Conservation (phyloP, 92 coral and sea anemone genomes). For the Parazoanthus swiftii region DNA sequence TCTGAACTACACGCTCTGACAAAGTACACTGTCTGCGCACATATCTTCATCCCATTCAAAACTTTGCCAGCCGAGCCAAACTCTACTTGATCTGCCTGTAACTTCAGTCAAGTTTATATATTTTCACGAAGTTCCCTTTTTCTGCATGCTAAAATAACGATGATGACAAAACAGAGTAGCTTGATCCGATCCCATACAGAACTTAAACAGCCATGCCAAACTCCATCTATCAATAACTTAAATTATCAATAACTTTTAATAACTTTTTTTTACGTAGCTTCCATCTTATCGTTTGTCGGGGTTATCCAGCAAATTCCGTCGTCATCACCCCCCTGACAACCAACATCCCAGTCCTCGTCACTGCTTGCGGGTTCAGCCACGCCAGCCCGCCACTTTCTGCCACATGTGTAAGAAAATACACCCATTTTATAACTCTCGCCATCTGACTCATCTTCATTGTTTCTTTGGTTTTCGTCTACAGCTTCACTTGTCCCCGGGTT, state of each 20-base stretch:
- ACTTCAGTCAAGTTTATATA: neutral
- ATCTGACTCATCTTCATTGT: neutral
- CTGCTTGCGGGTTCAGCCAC: constrained; percentile 28
- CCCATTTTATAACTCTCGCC: neutral
- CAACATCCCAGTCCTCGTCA: constrained; percentile 29
- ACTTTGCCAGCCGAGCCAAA: no score
- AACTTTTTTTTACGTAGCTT: constrained; percentile 1
- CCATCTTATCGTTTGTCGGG: neutral
- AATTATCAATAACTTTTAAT: neutral
- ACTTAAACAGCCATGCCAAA: neutral
- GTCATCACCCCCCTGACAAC: constrained; percentile 5
- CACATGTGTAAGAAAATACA: neutral
- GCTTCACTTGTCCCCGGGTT: neutral
- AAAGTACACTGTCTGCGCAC: no score
- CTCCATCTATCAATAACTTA: neutral
- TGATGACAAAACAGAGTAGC: no score
- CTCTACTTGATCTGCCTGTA: no score
- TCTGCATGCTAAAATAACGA: neutral
- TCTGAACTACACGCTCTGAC: no score
- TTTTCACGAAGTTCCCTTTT: no score
- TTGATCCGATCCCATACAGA: neutral
- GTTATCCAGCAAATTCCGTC: constrained; percentile 32
- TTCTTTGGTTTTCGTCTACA: neutral
- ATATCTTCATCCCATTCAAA: no score
- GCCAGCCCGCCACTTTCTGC: neutral